Conservation (phyloP, 1,140 invertebrate genomes). For the Adelges cooleyi region DNA sequence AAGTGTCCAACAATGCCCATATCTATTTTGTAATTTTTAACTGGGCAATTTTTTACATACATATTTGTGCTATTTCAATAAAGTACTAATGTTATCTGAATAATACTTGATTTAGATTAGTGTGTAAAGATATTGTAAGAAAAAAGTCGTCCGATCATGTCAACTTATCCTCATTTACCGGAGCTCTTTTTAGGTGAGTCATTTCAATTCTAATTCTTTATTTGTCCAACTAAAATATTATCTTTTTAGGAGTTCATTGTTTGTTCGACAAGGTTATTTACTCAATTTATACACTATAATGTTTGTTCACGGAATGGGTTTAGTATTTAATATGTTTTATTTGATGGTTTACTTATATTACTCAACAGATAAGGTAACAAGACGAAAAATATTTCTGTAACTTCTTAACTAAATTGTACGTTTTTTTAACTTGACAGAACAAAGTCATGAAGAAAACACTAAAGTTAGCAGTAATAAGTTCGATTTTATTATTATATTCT, state of each 20-base stretch:
- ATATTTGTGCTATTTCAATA: too few species aligned
- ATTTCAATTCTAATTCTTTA: too few species aligned
- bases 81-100: too few species aligned
- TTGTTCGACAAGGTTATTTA: background rate
- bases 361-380: slow-evolving; percentile 1
- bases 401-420: background rate
- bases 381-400: background rate
- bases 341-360: slow-evolving; percentile 1
- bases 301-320: background rate
- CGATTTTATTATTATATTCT: background rate
- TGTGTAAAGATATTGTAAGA: background rate
- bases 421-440: background rate
- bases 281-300: background rate
- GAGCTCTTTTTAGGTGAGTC: slow-evolving; percentile 4
- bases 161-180: background rate
- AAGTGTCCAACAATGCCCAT: too few species aligned
- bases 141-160: background rate
- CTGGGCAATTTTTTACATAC: too few species aligned
- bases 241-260: slow-evolving; percentile 10
- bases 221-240: background rate
- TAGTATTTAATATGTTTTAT: background rate
- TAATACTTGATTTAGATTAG: too few species aligned
- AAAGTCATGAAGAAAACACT: background rate
- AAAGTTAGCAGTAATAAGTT: background rate
- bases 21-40: too few species aligned